Percentiles rank a stretch among this genome's conserved stretches.
phyloP scores from a whole-genome alignment of 2,797 vertebrate species.

The Macrochelys suwanniensis region DNA sequence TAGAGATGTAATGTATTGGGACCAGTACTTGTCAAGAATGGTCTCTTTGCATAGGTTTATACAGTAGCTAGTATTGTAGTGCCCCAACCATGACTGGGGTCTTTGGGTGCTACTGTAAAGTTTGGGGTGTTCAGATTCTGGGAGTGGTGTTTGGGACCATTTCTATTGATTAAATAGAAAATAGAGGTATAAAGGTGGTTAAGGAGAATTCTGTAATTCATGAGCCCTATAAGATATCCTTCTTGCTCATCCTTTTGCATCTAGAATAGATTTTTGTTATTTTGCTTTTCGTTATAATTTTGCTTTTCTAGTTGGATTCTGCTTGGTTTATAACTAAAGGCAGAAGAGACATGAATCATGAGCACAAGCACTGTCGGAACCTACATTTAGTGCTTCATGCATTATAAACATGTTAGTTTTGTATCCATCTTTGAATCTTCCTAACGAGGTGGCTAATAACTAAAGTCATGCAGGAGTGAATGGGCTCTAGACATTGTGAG shows the following conservation, averaged over 20 bases:
- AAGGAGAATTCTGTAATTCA: background rate
- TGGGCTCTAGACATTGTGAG: conserved; percentile 33
- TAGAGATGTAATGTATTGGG: background rate
- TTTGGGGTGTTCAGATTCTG: background rate
- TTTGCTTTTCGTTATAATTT: background rate
- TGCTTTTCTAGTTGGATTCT: conserved; percentile 27
- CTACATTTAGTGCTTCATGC: conserved; percentile 36
- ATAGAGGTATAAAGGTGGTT: background rate
- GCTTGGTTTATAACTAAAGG: conserved; percentile 1
- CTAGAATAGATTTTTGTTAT: background rate
- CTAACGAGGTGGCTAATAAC: conserved; percentile 57
- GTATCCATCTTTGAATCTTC: background rate
- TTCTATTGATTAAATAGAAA: background rate
- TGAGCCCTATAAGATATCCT: background rate
- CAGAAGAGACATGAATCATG: conserved; percentile 7
- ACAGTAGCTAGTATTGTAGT: background rate
- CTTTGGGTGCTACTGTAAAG: background rate
- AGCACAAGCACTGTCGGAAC: conserved; percentile 55
- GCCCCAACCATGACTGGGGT: background rate
- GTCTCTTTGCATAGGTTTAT: background rate
- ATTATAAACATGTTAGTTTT: background rate
- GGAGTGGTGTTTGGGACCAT: background rate
- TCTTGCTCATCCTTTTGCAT: background rate
- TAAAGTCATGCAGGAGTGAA: conserved; percentile 57
- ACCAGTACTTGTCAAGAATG: background rate